Base-by-base conservation (phyloP, 2,888 invertebrate species). In the Himalopsyche tibetana region DNA sequence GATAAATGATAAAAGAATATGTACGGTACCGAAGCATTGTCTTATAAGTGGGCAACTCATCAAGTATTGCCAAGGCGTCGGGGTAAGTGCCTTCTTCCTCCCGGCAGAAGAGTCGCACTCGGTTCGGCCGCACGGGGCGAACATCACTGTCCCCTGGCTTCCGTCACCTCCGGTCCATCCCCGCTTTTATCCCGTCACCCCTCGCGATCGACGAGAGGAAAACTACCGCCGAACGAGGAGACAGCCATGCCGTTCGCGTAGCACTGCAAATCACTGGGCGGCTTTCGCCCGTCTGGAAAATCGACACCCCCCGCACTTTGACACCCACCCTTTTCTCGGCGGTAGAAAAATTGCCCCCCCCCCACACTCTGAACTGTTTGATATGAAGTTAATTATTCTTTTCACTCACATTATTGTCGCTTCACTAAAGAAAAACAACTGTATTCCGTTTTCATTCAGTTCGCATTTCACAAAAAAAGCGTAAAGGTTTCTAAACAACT, bases 41-140 rank as follows among this genome's bases (percentile, higher is more conserved):
- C 93, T 93, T 93, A 93, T 93, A 91, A 93, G 93, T 93, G 93
- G 93, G 92, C 93, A 93, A 93, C 93, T 93, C 93, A 93, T 93
- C 93, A 93, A 93, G 93, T 93, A 93, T 91, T 93, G 93, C 93
- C 93, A 93, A 91, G 93, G 93, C 89, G 93, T 93, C 90, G 93
- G 93, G 89, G 92, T 92, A 89, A 92, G 91, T 88, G 91, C 92
- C 90, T 93, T 93, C 92, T 93, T 93, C 38, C 84, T 82, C 79
- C 80, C 80, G 55, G 84, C 63, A 42, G 83, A 80, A 55, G 85
- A 83, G 74, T 74, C 74, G 74, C 74, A 74, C 85, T 74, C 86
- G 83, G 55, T 45, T 38, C 45, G 45, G 42, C 82, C 79, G 80
- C 86, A 85, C 55, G 87, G 86, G 84, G 87, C 86, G 87, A 85